Conservation (phyloP, 1,140 invertebrate genomes). For the Liolophura sinensis region DNA sequence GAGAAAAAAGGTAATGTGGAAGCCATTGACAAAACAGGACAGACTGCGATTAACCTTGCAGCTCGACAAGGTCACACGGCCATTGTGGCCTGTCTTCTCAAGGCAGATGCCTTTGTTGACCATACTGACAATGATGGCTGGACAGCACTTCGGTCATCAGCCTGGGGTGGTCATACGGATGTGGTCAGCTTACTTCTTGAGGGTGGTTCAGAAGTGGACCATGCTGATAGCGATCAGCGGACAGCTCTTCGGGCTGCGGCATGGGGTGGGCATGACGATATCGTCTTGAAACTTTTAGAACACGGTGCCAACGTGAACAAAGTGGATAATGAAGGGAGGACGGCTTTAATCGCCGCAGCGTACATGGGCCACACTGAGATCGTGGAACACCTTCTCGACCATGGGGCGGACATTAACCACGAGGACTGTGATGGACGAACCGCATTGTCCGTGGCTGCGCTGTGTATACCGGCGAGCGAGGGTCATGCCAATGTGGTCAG, state of each 20-base stretch:
- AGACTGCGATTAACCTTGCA: constrained; percentile 78
- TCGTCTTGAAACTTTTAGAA: constrained; percentile 82
- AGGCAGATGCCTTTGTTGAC: constrained; percentile 50
- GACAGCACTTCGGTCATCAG: constrained; percentile 67
- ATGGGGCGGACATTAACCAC: constrained; percentile 53
- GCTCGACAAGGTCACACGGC: constrained; percentile 64
- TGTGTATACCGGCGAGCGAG: constrained; percentile 73
- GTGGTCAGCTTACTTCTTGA: constrained; percentile 74
- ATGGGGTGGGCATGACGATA: constrained; percentile 90
- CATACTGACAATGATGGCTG: constrained; percentile 60
- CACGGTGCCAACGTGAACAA: constrained; percentile 77
- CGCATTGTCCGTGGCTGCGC: constrained; percentile 71
- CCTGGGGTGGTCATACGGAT: constrained; percentile 85
- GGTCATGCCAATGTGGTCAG: constrained; percentile 57
- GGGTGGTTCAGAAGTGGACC: constrained; percentile 80
- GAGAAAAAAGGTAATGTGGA: constrained; percentile 80
- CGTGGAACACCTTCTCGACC: constrained; percentile 55
- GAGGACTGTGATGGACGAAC: constrained; percentile 54
- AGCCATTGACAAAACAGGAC: constrained; percentile 79
- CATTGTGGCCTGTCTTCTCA: constrained; percentile 54
- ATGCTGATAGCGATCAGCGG: constrained; percentile 78
- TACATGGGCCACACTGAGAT: constrained; percentile 65
- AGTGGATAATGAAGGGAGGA: constrained; percentile 84
- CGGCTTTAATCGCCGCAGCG: constrained; percentile 64
- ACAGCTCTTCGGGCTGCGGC: constrained; percentile 90